Percentiles rank a stretch among this genome's conserved stretches.
phyloP scores from a whole-genome alignment of 1,140 invertebrate species.

The Papilio helenus region DNA sequence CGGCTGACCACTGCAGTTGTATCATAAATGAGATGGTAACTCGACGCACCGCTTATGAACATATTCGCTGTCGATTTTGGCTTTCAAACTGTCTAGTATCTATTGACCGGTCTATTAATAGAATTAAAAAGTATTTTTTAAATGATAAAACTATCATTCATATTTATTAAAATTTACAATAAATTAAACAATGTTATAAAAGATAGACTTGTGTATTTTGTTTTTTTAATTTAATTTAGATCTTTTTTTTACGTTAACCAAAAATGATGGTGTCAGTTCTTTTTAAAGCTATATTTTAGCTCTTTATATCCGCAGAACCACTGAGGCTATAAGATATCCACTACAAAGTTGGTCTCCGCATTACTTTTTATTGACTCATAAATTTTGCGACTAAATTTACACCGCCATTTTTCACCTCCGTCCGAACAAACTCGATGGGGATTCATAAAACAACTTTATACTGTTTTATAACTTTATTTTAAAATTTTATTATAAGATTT shows the following conservation, averaged over 20 bases:
- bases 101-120: neutral
- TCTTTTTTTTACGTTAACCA: neutral
- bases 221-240: neutral
- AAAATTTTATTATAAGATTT: conserved; percentile 3
- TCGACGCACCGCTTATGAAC: neutral
- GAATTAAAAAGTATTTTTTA: neutral
- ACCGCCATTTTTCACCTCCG: conserved; percentile 11
- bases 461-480: conserved; percentile 16
- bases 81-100: neutral
- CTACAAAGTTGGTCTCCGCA: conserved; percentile 7
- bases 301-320: neutral
- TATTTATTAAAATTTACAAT: too few relatives aligned
- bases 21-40: neutral
- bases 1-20: neutral
- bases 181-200: too few relatives aligned
- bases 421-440: conserved; percentile 22
- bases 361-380: conserved; percentile 21
- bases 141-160: neutral
- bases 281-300: neutral
- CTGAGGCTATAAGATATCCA: neutral
- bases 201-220: too few relatives aligned
- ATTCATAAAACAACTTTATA: conserved; percentile 17
- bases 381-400: conserved; percentile 17
- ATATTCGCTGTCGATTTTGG: neutral
- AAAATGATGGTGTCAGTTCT: neutral